Evolutionary conservation across 2,113 vertebrate species (phyloP).

Genomic region (Apodemus sylvaticus): DNA sequence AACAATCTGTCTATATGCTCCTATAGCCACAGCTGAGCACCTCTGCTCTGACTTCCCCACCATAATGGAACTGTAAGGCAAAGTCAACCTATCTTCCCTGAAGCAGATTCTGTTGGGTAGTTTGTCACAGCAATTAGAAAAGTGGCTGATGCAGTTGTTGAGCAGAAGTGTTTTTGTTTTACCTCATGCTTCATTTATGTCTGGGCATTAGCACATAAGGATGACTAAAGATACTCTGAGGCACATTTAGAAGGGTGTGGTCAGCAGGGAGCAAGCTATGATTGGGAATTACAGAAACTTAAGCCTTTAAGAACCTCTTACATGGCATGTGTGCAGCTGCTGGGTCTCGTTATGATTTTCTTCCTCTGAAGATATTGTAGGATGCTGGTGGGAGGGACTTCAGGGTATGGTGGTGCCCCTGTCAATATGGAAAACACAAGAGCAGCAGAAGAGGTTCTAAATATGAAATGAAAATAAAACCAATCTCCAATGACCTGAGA

Average conservation of each 20-base stretch:
- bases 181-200: background rate
- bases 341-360: conserved; percentile 91
- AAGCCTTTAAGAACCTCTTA: conserved; percentile 78
- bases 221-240: background rate
- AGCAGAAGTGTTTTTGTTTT: background rate
- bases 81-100: background rate
- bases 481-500: background rate
- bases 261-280: background rate
- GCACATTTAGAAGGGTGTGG: background rate
- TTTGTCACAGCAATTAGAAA: background rate
- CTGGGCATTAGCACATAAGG: background rate
- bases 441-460: conserved; percentile 30
- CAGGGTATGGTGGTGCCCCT: conserved; percentile 95
- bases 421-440: conserved; percentile 36
- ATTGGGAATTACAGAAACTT: conserved; percentile 4
- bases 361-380: conserved; percentile 91
- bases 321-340: conserved; percentile 90
- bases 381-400: conserved; percentile 89
- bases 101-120: background rate
- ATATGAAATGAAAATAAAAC: background rate
- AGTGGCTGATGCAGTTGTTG: background rate
- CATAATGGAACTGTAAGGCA: background rate
- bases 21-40: background rate
- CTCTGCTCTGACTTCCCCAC: background rate
- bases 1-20: background rate